Base-by-base conservation (phyloP, 92 coral and sea anemone species). In the Hydrozoanthus gracilis region DNA sequence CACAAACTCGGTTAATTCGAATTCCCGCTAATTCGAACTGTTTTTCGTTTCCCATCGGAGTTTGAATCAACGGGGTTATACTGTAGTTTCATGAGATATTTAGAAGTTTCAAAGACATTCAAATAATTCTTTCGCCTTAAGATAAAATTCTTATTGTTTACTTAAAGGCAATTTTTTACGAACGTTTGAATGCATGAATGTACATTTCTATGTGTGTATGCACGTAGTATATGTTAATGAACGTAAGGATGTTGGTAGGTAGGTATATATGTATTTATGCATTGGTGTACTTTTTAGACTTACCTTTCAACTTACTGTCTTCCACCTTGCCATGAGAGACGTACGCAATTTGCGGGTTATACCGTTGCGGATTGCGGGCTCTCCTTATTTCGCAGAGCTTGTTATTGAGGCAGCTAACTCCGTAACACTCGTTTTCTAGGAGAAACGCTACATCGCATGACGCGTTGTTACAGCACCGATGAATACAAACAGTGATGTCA, bases 381-480 rank as follows among this genome's bases (percentile, higher is more conserved):
- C 90, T 89, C 67, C 96, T 92, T 27, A 95, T 88, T 74, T 92
- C 93, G 65, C 99, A 96, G 70, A 93, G 77, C 13, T 89, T 87
- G 65, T 95, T 93, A 68, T 94, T 93, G 45, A 88, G 85, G 65
- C 99, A 96, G 62, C 89, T 88, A 51, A 96, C 99, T 6, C 98
- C 99, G 52, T 96, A 96, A 69, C 99, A 96, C 66, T 95, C 96
- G 55, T 86, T 92, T 44, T 92, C 99, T 55, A 96, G 87, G 86
- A 95, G 91, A 56, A 96, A 96, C 67, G 99, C 99, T 60, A 96
- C 95, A 87, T 96, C 99, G 89, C 99, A 96, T 68, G 93, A 87
- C 78, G 68, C 75, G 83, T 90, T 92, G 49, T 86, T 78, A 68
- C 99, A 96, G 88, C 99, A 96, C 83, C 95, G 93, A 93, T 90